phyloP scores from a whole-genome alignment of 1,140 invertebrate species.

The Conus betulinus region DNA sequence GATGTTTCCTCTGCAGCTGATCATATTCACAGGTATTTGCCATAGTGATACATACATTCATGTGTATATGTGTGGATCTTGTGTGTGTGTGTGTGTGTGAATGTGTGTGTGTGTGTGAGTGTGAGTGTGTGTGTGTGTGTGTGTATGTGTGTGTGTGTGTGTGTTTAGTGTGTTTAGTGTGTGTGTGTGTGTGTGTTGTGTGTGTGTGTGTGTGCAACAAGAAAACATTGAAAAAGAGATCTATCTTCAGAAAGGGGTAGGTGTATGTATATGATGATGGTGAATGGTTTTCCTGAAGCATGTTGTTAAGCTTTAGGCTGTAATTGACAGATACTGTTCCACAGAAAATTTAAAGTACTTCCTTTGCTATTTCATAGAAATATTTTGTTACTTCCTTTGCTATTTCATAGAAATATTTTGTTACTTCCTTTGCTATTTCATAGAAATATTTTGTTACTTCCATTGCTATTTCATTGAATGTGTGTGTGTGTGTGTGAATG shows the following conservation, averaged over 20 bases:
- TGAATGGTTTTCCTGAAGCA: too few relatives aligned
- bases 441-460: not conserved
- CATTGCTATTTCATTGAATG: not conserved
- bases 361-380: too few relatives aligned
- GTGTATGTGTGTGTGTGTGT: not conserved
- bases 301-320: not conserved
- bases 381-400: too few relatives aligned
- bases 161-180: too few relatives aligned
- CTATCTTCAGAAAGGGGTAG: too few relatives aligned
- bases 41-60: too few relatives aligned
- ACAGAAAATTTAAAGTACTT: too few relatives aligned
- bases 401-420: too few relatives aligned
- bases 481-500: not conserved
- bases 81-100: not conserved
- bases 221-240: too few relatives aligned
- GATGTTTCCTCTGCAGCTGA: conserved; percentile 38
- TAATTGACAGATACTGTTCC: too few relatives aligned
- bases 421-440: too few relatives aligned
- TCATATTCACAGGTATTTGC: conserved; percentile 46
- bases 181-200: too few relatives aligned
- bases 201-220: not conserved
- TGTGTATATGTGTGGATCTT: not conserved
- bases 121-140: not conserved
- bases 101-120: not conserved
- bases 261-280: not conserved